Conservation (phyloP, 2,797 vertebrate genomes). For the Sebastes matsubarae region DNA sequence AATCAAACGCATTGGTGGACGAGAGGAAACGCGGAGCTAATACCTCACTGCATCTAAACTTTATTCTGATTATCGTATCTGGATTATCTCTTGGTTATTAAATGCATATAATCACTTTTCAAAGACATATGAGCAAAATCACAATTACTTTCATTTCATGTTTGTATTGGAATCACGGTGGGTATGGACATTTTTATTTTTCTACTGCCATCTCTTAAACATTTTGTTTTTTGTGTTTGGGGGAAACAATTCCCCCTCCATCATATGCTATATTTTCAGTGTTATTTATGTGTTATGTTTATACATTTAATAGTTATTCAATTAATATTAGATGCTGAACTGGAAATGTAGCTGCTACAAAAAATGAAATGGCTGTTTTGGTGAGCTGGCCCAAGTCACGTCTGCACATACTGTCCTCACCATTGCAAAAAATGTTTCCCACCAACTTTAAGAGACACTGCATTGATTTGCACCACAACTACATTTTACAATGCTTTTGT, state of each 20-base stretch:
- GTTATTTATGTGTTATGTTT: slow-evolving; percentile 77
- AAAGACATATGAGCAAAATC: slow-evolving; percentile 86
- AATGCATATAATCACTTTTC: slow-evolving; percentile 84
- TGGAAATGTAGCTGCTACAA: slow-evolving; percentile 86
- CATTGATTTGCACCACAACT: slow-evolving; percentile 80
- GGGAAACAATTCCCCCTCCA: slow-evolving; percentile 22
- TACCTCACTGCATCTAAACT: slow-evolving; percentile 92
- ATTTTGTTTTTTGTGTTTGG: slow-evolving; percentile 37
- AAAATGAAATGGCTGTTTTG: slow-evolving; percentile 71
- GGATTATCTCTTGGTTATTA: slow-evolving; percentile 84
- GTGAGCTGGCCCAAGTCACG: slow-evolving; percentile 71
- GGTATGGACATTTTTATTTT: slow-evolving; percentile 72
- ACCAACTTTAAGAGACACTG: slow-evolving; percentile 66
- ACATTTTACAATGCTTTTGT: slow-evolving; percentile 85
- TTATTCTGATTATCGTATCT: slow-evolving; percentile 84
- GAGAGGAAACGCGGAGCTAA: slow-evolving; percentile 83
- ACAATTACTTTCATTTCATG: slow-evolving; percentile 70
- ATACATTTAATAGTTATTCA: slow-evolving; percentile 49
- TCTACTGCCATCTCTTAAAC: slow-evolving; percentile 72
- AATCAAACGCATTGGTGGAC: slow-evolving; percentile 35
- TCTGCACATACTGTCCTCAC: slow-evolving; percentile 74
- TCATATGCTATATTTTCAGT: slow-evolving; percentile 69
- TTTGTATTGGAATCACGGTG: slow-evolving; percentile 48
- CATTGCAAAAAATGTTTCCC: slow-evolving; percentile 59
- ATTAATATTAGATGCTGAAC: slow-evolving; percentile 75